Conservation (phyloP, 2,888 invertebrate genomes). For the Cabera pusaria region DNA sequence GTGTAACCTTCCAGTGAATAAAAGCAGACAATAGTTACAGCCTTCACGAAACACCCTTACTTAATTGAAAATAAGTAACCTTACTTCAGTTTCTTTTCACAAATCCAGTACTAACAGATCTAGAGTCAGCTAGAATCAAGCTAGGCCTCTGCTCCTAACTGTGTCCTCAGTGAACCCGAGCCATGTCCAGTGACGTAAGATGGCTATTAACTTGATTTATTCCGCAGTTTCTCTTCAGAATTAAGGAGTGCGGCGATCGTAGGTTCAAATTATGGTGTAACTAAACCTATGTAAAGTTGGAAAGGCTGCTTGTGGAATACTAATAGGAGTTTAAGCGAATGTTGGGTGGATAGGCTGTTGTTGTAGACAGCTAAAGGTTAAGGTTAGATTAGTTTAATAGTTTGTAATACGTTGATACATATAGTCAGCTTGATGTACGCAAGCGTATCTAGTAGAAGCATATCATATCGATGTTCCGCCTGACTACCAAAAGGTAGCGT, state of each 20-base stretch:
- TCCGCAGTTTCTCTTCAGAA: constrained; percentile 40
- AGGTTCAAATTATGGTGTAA: constrained; percentile 34
- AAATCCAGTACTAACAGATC: too few species aligned
- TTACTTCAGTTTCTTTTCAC: too few species aligned
- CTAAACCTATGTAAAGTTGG: constrained; percentile 28
- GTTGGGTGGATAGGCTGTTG: constrained; percentile 10
- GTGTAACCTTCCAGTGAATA: neutral
- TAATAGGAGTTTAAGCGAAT: constrained; percentile 19
- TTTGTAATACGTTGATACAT: too few species aligned
- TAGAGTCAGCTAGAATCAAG: neutral
- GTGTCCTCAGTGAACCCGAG: constrained; percentile 24
- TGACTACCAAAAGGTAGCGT: too few species aligned
- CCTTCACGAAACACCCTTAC: too few species aligned
- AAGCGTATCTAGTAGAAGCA: too few species aligned
- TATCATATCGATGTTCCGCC: too few species aligned
- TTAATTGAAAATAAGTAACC: too few species aligned
- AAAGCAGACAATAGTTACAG: too few species aligned
- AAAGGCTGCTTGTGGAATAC: constrained; percentile 19
- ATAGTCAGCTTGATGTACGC: too few species aligned
- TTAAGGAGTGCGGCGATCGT: constrained; percentile 31
- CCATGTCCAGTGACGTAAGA: constrained; percentile 39
- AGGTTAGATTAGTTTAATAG: too few species aligned
- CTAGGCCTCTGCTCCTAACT: constrained; percentile 2
- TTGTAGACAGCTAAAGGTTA: too few species aligned
- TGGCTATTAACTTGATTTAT: constrained; percentile 51